A percentile compares a stretch with the other conserved stretches of the same genome.
Evolutionary conservation across 2,113 vertebrate species (phyloP).

Genomic region (Amphiprion ocellaris): DNA sequence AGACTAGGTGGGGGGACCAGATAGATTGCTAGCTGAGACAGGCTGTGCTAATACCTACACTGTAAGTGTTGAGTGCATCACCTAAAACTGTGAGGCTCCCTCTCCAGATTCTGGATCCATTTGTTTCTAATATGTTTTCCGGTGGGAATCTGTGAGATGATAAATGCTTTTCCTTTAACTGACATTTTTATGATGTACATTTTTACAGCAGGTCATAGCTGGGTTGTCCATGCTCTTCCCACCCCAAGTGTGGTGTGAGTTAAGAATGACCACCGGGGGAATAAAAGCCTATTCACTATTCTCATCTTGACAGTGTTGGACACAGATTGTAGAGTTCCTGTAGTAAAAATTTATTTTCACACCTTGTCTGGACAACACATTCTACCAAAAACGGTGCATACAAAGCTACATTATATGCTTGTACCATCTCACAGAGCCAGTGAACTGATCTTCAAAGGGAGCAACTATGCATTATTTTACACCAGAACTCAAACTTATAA

Average conservation of each 20-base stretch:
- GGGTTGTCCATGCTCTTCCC: constrained; percentile 35
- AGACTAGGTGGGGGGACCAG: neutral
- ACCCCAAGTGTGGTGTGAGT: constrained; percentile 30
- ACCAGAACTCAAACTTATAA: neutral
- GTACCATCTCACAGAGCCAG: constrained; percentile 17
- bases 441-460: constrained; percentile 10
- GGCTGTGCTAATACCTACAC: neutral
- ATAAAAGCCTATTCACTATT: constrained; percentile 39
- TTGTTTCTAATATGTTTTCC: constrained; percentile 57
- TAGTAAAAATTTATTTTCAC: constrained; percentile 46
- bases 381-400: neutral
- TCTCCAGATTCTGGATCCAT: constrained; percentile 27
- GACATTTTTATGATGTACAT: constrained; percentile 61
- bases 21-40: neutral
- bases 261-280: constrained; percentile 51
- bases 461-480: neutral
- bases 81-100: constrained; percentile 1
- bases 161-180: constrained; percentile 49
- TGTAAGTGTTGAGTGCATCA: constrained; percentile 5
- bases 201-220: constrained; percentile 50
- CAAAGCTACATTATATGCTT: neutral
- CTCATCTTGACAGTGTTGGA: constrained; percentile 63
- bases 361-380: constrained; percentile 41
- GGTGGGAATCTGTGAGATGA: constrained; percentile 44
- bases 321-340: constrained; percentile 50